Base-by-base conservation (phyloP, 2,113 vertebrate genomes). In the Dissostichus mawsoni region DNA sequence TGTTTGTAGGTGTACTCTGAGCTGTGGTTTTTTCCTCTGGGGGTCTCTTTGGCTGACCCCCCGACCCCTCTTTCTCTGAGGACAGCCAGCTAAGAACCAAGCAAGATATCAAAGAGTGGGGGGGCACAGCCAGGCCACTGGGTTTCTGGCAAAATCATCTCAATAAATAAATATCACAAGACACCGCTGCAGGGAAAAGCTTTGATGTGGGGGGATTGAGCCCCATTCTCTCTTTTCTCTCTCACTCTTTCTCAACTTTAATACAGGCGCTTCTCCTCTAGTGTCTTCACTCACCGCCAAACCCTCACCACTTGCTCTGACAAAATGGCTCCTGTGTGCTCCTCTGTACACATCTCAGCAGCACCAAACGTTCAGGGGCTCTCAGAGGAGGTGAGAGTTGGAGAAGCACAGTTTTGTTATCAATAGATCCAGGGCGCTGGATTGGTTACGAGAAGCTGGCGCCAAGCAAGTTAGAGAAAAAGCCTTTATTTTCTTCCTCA, bases 91-190 rank as follows among this genome's bases (percentile, higher is more conserved):
- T 89, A 93, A 93, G 91, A 94, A 93, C 87, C 89, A 88, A 86
- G 90, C 92, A 92, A 90, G 90, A 92, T 94, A 93, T 94, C 94
- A 94, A 94, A 94, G 93, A 92, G 84, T 82, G 77, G 81, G 82
- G 85, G 90, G 80, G 87, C 83, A 90, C 75, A 83, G 90, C 85
- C 84, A 88, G 92, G 92, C 90, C 91, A 92, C 87, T 91, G 90
- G 90, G 87, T 94, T 93, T 92, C 94, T 93, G 91, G 94, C 94
- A 92, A 93, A 94, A 94, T 94, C 93, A 94, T 94, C 92, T 93
- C 91, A 94, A 94, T 94, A 94, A 94, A 94, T 94, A 94, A 94
- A 94, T 94, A 94, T 94, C 92, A 93, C 90, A 94, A 94, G 93
- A 93, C 83, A 92, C 72, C 68, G 92, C 93, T 92, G 89, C 84